Evolutionary conservation across 2,888 invertebrate species (phyloP).

Genomic region (Miltochrista miniata): DNA sequence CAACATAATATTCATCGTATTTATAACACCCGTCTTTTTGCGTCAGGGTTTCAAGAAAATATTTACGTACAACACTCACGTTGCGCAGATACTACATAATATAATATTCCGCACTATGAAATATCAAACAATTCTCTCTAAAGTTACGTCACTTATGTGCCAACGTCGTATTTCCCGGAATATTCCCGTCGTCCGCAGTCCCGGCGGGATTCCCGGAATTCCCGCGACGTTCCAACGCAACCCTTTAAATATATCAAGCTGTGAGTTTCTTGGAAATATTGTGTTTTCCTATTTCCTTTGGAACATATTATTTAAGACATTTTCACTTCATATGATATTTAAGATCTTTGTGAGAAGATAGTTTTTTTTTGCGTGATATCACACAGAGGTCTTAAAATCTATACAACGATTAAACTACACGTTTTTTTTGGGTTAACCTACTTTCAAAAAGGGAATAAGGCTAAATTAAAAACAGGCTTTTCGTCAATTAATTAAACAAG

Average conservation of each 20-base stretch:
- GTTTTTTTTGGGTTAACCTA: neutral
- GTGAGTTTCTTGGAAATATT: conserved; percentile 20
- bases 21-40: too few species aligned
- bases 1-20: too few species aligned
- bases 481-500: conserved; percentile 77
- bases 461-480: conserved; percentile 67
- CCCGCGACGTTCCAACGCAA: conserved; percentile 34
- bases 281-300: conserved; percentile 23
- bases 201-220: conserved; percentile 40
- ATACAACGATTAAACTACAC: conserved; percentile 6
- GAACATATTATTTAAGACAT: neutral
- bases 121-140: conserved; percentile 20
- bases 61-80: neutral
- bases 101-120: conserved; percentile 19
- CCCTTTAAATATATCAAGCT: conserved; percentile 42
- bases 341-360: neutral
- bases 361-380: too few species aligned
- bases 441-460: conserved; percentile 43
- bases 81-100: conserved; percentile 1
- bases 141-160: conserved; percentile 26
- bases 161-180: conserved; percentile 22
- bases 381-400: neutral
- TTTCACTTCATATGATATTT: neutral
- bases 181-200: conserved; percentile 32
- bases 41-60: neutral